These are phyloP conservation scores for Stigmatopora nigra DNA, from an alignment of 2,113 vertebrate species.

Conservation along the genomic window DNA sequence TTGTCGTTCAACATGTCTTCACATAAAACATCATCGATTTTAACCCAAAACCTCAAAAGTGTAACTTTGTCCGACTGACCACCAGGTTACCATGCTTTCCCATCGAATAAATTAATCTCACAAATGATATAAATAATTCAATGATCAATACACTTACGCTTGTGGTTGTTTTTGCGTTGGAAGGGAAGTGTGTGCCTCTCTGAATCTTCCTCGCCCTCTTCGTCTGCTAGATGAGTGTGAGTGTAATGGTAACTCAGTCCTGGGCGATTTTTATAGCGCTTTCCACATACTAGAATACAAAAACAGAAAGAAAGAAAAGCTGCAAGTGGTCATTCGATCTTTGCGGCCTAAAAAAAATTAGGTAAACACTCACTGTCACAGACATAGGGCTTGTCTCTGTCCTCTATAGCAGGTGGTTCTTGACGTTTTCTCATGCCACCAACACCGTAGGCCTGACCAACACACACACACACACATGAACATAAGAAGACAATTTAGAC, in stretches of 20 bases:
- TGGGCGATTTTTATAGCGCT: slow-evolving; percentile 90
- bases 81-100: background rate
- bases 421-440: slow-evolving; percentile 89
- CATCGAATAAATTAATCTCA: background rate
- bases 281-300: slow-evolving; percentile 80
- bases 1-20: too few species aligned
- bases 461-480: slow-evolving; percentile 17
- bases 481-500: slow-evolving; percentile 9
- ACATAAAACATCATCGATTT: background rate
- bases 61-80: background rate
- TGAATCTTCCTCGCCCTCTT: slow-evolving; percentile 85
- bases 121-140: background rate
- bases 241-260: slow-evolving; percentile 94
- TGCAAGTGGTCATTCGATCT: background rate
- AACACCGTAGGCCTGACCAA: slow-evolving; percentile 79
- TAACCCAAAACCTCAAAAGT: background rate
- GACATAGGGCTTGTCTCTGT: slow-evolving; percentile 91
- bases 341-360: background rate
- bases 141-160: slow-evolving; percentile 73
- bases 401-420: slow-evolving; percentile 79
- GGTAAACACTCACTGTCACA: slow-evolving; percentile 84
- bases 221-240: slow-evolving; percentile 90
- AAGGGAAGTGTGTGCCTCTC: slow-evolving; percentile 87
- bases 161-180: slow-evolving; percentile 92
- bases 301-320: slow-evolving; percentile 1